phyloP scores from a whole-genome alignment of 1,140 invertebrate species.

The Orius insidiosus region DNA sequence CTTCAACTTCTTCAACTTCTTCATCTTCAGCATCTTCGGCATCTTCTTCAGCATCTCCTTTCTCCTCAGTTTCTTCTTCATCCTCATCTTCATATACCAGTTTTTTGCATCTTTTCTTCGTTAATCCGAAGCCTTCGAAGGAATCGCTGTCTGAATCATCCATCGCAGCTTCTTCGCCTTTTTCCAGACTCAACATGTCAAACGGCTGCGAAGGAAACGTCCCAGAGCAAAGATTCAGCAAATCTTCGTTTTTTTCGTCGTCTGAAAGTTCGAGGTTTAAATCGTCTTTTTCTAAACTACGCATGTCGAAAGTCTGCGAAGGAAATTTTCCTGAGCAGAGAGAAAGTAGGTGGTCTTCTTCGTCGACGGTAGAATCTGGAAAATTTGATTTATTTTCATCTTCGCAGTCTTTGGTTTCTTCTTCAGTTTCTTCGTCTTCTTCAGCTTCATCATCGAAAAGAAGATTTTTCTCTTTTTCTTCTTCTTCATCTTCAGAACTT shows the following conservation, averaged over 20 bases:
- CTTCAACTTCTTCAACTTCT: constrained; percentile 23
- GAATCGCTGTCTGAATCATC: background rate
- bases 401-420: constrained; percentile 1
- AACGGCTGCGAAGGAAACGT: no score
- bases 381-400: background rate
- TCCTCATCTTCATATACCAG: background rate
- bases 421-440: constrained; percentile 5
- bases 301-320: constrained; percentile 10
- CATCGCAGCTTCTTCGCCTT: no score
- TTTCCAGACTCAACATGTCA: no score
- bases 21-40: constrained; percentile 27
- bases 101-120: constrained; percentile 3
- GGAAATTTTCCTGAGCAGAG: constrained; percentile 18
- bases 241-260: background rate
- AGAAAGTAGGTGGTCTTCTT: constrained; percentile 13
- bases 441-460: constrained; percentile 4
- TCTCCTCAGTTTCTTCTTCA: constrained; percentile 21
- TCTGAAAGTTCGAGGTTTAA: background rate
- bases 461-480: constrained; percentile 11
- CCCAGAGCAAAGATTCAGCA: no score
- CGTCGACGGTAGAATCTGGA: background rate
- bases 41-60: constrained; percentile 24
- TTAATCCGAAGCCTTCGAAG: background rate
- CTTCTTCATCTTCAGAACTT: constrained; percentile 7
- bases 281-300: constrained; percentile 10